A percentile compares a stretch with the other conserved stretches of the same genome.
Conservation (phyloP, 2,888 invertebrate species). For the Rotaria magnacalcarata region DNA sequence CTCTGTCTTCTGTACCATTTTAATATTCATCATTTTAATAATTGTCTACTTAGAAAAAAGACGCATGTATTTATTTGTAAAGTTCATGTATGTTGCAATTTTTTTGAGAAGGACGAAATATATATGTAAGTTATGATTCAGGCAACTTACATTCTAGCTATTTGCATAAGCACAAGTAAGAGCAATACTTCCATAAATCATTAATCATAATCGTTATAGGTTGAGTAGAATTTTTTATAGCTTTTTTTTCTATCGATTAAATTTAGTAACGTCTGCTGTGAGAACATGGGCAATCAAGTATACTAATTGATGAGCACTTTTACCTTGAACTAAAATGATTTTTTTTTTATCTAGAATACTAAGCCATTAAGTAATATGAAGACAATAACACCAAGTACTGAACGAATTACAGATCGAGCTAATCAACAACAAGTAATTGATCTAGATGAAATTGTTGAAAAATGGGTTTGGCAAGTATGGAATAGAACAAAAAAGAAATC, state of each 20-base stretch:
- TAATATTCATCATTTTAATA: neutral
- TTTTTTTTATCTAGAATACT: neutral
- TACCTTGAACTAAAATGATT: no score
- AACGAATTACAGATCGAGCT: neutral
- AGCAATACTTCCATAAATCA: neutral
- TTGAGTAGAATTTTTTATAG: neutral
- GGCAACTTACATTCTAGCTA: neutral
- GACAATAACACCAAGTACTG: neutral
- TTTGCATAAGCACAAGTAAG: neutral
- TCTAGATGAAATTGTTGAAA: conserved; percentile 45
- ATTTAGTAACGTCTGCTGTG: neutral
- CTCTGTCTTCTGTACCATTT: neutral
- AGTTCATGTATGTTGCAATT: neutral
- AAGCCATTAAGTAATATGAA: neutral
- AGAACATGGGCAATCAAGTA: neutral
- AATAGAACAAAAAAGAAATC: conserved; percentile 44
- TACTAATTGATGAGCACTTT: neutral
- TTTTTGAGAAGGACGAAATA: neutral
- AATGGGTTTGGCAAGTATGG: conserved; percentile 44
- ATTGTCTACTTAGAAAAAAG: neutral
- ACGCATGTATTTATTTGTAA: neutral
- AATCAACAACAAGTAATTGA: conserved; percentile 26
- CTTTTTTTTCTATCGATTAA: neutral
- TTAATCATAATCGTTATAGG: neutral
- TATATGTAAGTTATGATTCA: neutral